A percentile compares a stretch with the other conserved stretches of the same genome.
phyloP scores from a whole-genome alignment of 2,888 invertebrate species.

The Lymantria monacha region DNA sequence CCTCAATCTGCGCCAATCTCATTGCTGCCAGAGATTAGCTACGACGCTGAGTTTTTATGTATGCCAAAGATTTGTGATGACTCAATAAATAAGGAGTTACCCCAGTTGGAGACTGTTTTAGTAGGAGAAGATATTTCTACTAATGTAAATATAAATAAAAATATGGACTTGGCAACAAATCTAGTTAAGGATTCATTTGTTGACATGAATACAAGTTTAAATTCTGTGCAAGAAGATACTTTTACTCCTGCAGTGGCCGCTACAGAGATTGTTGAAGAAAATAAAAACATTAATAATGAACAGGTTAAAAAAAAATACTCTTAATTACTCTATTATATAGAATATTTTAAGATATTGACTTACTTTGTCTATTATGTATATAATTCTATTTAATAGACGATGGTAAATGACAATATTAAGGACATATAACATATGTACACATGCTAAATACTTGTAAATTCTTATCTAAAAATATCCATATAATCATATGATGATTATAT shows the following conservation, averaged over 20 bases:
- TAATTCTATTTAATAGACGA: conserved; percentile 40
- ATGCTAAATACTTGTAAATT: conserved; percentile 51
- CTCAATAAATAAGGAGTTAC: conserved; percentile 19
- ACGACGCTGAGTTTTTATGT: conserved; percentile 55
- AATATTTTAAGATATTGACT: conserved; percentile 65
- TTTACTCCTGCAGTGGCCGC: conserved; percentile 17
- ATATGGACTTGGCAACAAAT: conserved; percentile 26
- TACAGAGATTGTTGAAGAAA: conserved; percentile 44
- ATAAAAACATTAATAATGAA: conserved; percentile 49
- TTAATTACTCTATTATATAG: conserved; percentile 58
- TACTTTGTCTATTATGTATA: conserved; percentile 62
- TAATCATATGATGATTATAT: too few species aligned
- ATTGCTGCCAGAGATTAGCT: conserved; percentile 52
- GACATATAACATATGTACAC: conserved; percentile 50
- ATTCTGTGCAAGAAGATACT: conserved; percentile 24
- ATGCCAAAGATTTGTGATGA: conserved; percentile 28
- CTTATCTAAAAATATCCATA: neutral
- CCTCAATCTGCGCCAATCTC: conserved; percentile 10
- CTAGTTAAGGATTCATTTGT: conserved; percentile 21
- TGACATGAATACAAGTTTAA: conserved; percentile 19
- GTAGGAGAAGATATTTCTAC: conserved; percentile 13
- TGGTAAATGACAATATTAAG: conserved; percentile 50
- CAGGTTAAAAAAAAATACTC: conserved; percentile 74
- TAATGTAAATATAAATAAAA: conserved; percentile 15
- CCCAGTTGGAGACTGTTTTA: conserved; percentile 16